Conservation (phyloP, 2,113 vertebrate genomes). For the Variabilichromis moorii region DNA sequence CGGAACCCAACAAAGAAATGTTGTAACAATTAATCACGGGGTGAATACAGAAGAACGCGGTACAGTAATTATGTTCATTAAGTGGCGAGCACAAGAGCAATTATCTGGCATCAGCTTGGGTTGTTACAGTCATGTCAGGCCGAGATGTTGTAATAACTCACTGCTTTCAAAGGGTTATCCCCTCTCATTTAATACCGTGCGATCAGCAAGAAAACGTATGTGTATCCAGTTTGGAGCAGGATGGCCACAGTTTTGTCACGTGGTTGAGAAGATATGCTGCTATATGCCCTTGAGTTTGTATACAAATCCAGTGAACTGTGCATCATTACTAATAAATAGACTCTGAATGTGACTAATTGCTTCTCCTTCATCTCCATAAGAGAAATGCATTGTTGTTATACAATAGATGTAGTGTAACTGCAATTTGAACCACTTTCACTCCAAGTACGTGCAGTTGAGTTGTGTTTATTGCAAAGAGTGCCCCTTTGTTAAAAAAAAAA, state of each 20-base stretch:
- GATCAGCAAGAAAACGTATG: conserved; percentile 11
- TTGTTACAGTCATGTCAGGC: conserved; percentile 61
- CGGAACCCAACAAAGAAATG: conserved; percentile 72
- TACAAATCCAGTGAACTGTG: rapidly evolving
- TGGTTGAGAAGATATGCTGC: neutral
- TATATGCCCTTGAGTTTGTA: neutral
- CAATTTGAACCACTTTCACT: neutral
- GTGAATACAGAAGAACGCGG: conserved; percentile 65
- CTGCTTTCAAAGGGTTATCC: conserved; percentile 50
- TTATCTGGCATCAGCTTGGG: conserved; percentile 63
- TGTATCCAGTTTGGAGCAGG: neutral
- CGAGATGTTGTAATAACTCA: conserved; percentile 65
- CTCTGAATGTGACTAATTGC: neutral
- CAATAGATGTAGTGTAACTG: neutral
- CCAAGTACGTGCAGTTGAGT: neutral
- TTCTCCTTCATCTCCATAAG: neutral
- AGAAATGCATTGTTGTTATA: neutral
- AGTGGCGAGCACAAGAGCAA: conserved; percentile 69
- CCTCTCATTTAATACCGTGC: conserved; percentile 26
- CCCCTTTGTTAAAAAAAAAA: neutral
- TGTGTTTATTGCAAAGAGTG: neutral
- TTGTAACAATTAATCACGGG: conserved; percentile 76
- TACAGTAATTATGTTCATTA: conserved; percentile 73
- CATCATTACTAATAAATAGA: neutral
- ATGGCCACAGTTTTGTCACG: neutral